Evolutionary conservation across 1,140 invertebrate genomes (phyloP), one percentile per base, ranked within the genome.

Genomic region (Heliconius melpomene): DNA sequence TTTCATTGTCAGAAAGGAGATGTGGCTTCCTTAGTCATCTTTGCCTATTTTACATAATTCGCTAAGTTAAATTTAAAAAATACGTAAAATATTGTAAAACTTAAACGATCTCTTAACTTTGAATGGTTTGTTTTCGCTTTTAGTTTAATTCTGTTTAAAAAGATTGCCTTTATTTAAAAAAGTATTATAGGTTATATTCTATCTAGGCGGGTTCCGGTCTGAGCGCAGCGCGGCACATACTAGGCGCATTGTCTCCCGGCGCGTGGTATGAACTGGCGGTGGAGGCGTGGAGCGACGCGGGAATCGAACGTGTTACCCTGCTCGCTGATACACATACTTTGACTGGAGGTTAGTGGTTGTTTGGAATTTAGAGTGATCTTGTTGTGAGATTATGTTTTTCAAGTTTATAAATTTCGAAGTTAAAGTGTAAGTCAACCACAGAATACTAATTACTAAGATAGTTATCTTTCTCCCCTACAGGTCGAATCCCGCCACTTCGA

Each of bases 211-310:
- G 93, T 38, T 87, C 89, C 79, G 81, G 90, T 78, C 80, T 96
- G 91, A 96, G 95, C 90, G 84, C 89, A 94, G 95, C 97, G 78
- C 96, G 96, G 78, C 90, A 97, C 82, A 94, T 97, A n/a, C 93
- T 97, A 32, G 95, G 96, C 1, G 96, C 97, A 74, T 91, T 98
- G 77, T 94, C 95, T 38, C 96, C 97, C 3, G 97, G 96, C 8
- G 96, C 96, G 3, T 97, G 96, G 95, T 98, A 98, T 88, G 96
- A 96, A 83, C 88, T 98, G 80, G 94, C 95, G 72, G 93, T 98
- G 20, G 96, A 96, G 38, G 97, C 97, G 1, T 95, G 96, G 88
- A 98, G 97, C 87, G 97, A 97, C 82, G 97, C 97, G 9, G 97
- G 97, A 1, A 91, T 94, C 38, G 96, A 96, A 79, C 79, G 87